phyloP scores from a whole-genome alignment of 1,140 invertebrate genomes.

The Dryas iulia region DNA sequence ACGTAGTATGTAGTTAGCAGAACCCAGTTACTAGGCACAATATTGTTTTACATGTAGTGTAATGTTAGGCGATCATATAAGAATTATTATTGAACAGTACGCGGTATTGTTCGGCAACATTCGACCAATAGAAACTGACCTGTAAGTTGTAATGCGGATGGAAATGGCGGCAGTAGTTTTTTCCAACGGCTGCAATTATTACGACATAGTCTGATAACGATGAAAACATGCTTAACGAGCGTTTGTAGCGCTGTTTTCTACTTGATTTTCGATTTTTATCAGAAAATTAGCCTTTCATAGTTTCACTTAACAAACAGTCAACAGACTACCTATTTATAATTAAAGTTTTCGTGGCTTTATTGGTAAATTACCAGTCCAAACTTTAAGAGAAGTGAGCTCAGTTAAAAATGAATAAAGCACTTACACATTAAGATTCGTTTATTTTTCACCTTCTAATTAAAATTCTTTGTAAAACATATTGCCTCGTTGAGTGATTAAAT shows the following conservation, averaged over 20 bases:
- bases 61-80: neutral
- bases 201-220: constrained; percentile 72
- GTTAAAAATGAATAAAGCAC: neutral
- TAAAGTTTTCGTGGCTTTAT: neutral
- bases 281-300: constrained; percentile 1
- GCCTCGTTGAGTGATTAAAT: constrained; percentile 23
- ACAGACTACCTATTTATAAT: neutral
- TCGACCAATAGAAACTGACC: constrained; percentile 36
- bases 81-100: neutral
- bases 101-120: constrained; percentile 39
- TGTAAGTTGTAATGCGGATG: constrained; percentile 52
- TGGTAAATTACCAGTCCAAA: neutral
- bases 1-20: neutral
- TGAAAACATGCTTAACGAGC: constrained; percentile 52
- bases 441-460: constrained; percentile 18
- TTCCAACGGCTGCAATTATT: constrained; percentile 60
- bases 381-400: neutral
- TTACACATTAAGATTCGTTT: neutral
- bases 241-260: constrained; percentile 30
- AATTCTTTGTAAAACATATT: constrained; percentile 14
- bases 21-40: neutral
- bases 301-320: too few species aligned
- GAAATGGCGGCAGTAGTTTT: constrained; percentile 52
- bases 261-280: constrained; percentile 16
- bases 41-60: neutral